Percentiles rank a stretch among this genome's conserved stretches.
Conservation (phyloP, 2,888 invertebrate genomes). For the Megalurothrips usitatus region DNA sequence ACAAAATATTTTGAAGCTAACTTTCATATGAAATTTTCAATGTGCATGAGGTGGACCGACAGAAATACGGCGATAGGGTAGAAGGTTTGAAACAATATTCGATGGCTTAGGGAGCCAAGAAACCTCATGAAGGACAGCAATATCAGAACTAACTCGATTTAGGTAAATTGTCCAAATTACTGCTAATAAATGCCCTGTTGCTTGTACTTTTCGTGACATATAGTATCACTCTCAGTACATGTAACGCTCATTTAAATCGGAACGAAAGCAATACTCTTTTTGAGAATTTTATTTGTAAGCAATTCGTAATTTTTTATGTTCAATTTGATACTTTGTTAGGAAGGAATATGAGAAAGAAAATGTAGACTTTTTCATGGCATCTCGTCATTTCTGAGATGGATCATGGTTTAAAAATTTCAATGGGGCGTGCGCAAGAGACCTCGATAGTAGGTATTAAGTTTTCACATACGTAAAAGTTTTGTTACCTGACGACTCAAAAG, state of each 20-base stretch:
- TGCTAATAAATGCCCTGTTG: not conserved
- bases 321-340: conserved; percentile 14
- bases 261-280: conserved; percentile 26
- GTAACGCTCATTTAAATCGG: conserved; percentile 20
- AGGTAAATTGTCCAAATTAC: not conserved
- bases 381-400: not conserved
- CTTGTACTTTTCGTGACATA: not conserved
- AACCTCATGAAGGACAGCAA: no score
- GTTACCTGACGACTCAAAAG: conserved; percentile 16
- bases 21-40: not conserved
- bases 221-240: not conserved
- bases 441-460: conserved; percentile 1
- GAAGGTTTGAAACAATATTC: not conserved
- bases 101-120: no score
- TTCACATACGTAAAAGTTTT: conserved; percentile 23
- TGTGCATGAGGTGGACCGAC: not conserved
- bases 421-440: not conserved
- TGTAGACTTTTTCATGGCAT: not conserved
- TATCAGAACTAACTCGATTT: no score
- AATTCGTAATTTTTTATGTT: conserved; percentile 25
- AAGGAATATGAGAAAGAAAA: not conserved
- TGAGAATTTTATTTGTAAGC: conserved; percentile 23
- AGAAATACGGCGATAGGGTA: not conserved
- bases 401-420: not conserved
- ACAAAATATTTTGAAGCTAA: conserved; percentile 2